phyloP scores from a whole-genome alignment of 2,113 vertebrate genomes.

The Excalfactoria chinensis region DNA sequence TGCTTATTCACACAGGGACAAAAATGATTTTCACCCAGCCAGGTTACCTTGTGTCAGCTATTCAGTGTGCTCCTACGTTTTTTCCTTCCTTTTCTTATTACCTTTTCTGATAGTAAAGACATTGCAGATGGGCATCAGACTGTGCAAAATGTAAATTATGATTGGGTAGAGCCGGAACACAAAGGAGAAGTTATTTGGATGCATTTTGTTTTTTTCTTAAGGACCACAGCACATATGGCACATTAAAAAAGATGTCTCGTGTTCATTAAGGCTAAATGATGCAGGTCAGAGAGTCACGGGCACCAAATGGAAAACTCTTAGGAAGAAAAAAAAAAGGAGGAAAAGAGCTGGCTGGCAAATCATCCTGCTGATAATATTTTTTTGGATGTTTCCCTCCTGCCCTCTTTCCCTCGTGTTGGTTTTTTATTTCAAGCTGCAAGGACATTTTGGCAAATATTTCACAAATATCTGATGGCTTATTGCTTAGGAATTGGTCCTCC shows the following conservation, averaged over 20 bases:
- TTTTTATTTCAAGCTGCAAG: slow-evolving; percentile 28
- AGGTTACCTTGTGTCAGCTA: neutral
- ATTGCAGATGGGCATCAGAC: slow-evolving; percentile 68
- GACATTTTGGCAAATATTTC: slow-evolving; percentile 70
- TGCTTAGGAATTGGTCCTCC: slow-evolving; percentile 60
- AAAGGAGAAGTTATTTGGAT: slow-evolving; percentile 61
- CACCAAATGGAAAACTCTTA: slow-evolving; percentile 52
- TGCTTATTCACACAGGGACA: neutral
- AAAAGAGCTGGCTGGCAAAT: slow-evolving; percentile 57
- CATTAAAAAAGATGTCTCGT: slow-evolving; percentile 50
- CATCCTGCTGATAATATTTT: slow-evolving; percentile 66
- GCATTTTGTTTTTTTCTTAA: neutral
- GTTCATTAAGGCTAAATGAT: slow-evolving; percentile 72
- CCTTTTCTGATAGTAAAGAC: slow-evolving; percentile 54
- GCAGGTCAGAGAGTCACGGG: slow-evolving; percentile 68
- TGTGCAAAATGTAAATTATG: slow-evolving; percentile 69
- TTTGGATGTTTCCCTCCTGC: slow-evolving; percentile 68
- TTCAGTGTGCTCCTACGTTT: neutral
- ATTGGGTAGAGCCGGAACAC: slow-evolving; percentile 56
- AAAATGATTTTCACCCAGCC: neutral
- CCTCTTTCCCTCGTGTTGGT: slow-evolving; percentile 10
- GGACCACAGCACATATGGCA: slow-evolving; percentile 66
- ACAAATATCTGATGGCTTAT: slow-evolving; percentile 60
- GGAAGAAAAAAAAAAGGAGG: neutral
- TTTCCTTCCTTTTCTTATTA: slow-evolving; percentile 40